Percentiles rank a stretch among this genome's conserved stretches.
phyloP scores from a whole-genome alignment of 2,113 vertebrate genomes.

The Bufo gargarizans region DNA sequence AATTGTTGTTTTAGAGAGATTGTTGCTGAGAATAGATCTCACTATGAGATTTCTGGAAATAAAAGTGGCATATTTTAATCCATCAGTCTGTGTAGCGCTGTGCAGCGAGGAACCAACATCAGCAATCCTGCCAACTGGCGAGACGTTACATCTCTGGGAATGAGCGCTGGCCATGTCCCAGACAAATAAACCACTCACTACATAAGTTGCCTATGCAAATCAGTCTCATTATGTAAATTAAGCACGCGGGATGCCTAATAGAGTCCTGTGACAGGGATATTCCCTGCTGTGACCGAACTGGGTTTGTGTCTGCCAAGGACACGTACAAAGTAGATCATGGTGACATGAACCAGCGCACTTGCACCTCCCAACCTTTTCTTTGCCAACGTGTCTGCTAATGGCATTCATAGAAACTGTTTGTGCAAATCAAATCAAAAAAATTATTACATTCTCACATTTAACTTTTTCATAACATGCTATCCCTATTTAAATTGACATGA shows the following conservation, averaged over 20 bases:
- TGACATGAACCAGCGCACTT: neutral
- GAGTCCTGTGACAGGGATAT: conserved; percentile 38
- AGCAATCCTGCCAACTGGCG: conserved; percentile 6
- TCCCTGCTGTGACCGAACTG: conserved; percentile 43
- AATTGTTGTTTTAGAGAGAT: neutral
- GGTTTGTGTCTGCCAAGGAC: conserved; percentile 29
- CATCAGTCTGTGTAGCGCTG: neutral
- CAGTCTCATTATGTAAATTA: conserved; percentile 52
- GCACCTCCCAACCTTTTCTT: conserved; percentile 5
- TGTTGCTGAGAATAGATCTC: conserved; percentile 26
- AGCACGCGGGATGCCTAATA: conserved; percentile 17
- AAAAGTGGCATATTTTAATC: conserved; percentile 18
- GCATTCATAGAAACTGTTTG: too few species aligned
- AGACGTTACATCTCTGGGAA: neutral
- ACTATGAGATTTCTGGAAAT: conserved; percentile 29
- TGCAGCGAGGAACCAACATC: conserved; percentile 19
- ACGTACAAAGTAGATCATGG: conserved; percentile 5
- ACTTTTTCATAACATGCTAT: too few species aligned
- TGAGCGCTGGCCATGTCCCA: conserved; percentile 11
- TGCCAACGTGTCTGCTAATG: neutral
- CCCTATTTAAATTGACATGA: too few species aligned
- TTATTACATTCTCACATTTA: neutral
- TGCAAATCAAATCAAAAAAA: too few species aligned
- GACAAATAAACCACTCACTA: conserved; percentile 34
- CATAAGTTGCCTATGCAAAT: conserved; percentile 43